Evolutionary conservation across 2,888 invertebrate genomes (phyloP), one percentile per base, ranked within the genome.

Genomic region (Papilio elwesi): DNA sequence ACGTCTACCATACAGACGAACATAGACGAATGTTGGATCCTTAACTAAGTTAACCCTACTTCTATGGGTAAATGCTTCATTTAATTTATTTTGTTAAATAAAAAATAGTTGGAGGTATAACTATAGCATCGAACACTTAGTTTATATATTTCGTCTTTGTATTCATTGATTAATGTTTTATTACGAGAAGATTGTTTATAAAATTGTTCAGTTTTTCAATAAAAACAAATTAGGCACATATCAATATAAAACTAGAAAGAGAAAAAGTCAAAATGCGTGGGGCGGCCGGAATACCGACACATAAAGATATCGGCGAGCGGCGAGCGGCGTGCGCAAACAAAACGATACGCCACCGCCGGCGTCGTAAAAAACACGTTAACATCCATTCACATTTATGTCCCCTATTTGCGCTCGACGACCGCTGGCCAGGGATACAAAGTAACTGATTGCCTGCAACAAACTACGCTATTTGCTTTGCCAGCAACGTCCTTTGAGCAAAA

Each of bases 321-420:
- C 36, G 57, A 43, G 38, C 9, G 43, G 59, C 38, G 59, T n/a
- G 38, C 87, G 89, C 92, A 92, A 92, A 92, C 91, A 92, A 89
- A 91, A 90, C 90, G 90, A 90, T 90, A 91, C 89, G 91, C 89
- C 90, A 90, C 89, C 87, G 89, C 84, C 82, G 84, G 82, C 82
- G 82, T 91, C 92, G 92, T 93, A 93, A 93, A 93, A 93, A 93
- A 92, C 93, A 91, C 93, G 93, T 93, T 93, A 93, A 92, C 93
- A 93, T 93, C 92, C 90, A 93, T 93, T 92, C 91, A 90, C 89
- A 89, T 93, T 92, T 91, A 89, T 90, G 85, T 85, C 91, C 92
- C 91, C 90, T 91, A 90, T 91, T 92, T 90, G 89, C 83, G 83
- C 81, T 75, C 76, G 79, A 85, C 83, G 87, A 84, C 90, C 92